Conservation (phyloP, 2,113 vertebrate genomes). For the Menidia beryllina region DNA sequence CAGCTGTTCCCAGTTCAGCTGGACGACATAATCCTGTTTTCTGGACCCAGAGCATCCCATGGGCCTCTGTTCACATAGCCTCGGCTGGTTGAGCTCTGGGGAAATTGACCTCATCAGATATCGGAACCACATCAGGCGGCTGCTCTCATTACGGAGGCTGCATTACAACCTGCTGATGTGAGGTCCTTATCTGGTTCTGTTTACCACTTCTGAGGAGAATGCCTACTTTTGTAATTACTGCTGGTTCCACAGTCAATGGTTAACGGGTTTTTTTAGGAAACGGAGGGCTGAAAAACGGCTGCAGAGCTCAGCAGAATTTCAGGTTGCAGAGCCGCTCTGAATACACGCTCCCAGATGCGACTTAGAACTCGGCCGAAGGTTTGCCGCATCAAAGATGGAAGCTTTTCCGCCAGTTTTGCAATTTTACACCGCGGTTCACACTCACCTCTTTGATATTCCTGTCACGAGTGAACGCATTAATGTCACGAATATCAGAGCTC, state of each 20-base stretch:
- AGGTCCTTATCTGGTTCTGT: neutral
- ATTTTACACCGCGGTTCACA: conserved; percentile 19
- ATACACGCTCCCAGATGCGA: neutral
- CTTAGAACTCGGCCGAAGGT: neutral
- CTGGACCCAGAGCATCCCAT: neutral
- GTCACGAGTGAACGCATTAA: conserved; percentile 48
- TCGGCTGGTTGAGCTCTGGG: neutral
- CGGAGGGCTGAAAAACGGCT: neutral
- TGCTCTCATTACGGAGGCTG: neutral
- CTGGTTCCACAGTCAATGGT: accelerated
- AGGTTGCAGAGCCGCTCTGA: neutral
- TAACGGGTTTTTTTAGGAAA: neutral
- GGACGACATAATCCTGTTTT: neutral
- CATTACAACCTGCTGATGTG: neutral
- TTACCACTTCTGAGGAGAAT: neutral
- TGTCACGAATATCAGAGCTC: conserved; percentile 50
- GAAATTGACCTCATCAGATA: neutral
- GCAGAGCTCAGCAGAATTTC: neutral
- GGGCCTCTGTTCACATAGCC: neutral
- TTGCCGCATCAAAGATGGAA: neutral
- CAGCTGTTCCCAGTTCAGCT: neutral
- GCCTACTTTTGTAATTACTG: no score
- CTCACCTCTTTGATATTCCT: conserved; percentile 63
- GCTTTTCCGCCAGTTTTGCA: neutral
- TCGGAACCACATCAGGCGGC: neutral